A percentile compares a stretch with the other conserved stretches of the same genome.
Conservation (phyloP, 2,888 invertebrate genomes). For the Stenolophus ochropezus region DNA sequence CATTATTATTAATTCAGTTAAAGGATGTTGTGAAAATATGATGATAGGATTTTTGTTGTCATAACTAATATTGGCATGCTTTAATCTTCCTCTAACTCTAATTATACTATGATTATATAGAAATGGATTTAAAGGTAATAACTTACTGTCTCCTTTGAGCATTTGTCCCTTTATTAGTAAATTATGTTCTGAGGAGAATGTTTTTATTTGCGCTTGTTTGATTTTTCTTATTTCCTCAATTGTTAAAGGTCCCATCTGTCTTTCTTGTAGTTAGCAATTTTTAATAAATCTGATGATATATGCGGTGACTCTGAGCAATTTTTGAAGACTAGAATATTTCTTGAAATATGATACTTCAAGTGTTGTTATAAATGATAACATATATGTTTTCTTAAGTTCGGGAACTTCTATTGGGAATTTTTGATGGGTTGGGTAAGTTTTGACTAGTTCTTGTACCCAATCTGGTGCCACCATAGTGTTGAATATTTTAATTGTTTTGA, state of each 20-base stretch:
- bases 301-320: constrained; percentile 53
- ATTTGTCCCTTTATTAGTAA: neutral
- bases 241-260: neutral
- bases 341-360: constrained; percentile 7
- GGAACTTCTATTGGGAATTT: neutral
- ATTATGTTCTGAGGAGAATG: neutral
- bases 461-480: constrained; percentile 61
- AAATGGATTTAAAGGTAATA: constrained; percentile 15
- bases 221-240: neutral
- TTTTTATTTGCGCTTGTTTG: neutral
- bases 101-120: neutral
- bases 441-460: neutral
- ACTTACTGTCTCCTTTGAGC: neutral
- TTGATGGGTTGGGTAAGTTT: neutral
- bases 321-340: constrained; percentile 49
- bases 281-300: constrained; percentile 59
- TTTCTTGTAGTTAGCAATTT: neutral
- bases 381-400: neutral
- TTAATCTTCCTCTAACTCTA: constrained; percentile 3
- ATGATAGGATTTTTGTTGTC: constrained; percentile 15
- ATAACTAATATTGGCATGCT: constrained; percentile 10
- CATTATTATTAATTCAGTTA: constrained; percentile 27
- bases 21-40: neutral
- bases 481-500: constrained; percentile 38
- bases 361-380: neutral